Conservation (phyloP, 1,140 invertebrate genomes). For the Pachyrhynchus sulphureomaculatus region DNA sequence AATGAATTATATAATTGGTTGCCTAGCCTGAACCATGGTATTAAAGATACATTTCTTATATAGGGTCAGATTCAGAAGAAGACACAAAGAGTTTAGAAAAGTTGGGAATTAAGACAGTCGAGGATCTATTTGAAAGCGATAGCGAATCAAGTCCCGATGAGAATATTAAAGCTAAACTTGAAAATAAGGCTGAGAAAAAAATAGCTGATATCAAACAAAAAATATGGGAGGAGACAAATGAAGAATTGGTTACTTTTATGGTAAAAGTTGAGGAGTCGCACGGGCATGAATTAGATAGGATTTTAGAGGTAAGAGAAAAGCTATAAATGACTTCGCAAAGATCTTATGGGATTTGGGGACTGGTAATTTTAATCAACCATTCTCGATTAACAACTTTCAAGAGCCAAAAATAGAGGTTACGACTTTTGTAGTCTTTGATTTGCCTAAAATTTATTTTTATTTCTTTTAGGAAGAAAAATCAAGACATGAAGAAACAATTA, state of each 20-base stretch:
- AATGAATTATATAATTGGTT: too few species aligned
- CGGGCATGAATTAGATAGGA: constrained; percentile 56
- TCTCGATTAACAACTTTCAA: too few species aligned
- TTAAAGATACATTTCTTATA: neutral
- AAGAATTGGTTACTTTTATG: constrained; percentile 50
- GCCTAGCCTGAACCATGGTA: too few species aligned
- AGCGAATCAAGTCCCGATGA: constrained; percentile 32
- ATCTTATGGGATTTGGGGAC: neutral
- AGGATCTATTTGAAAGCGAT: constrained; percentile 34
- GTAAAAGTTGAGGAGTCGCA: constrained; percentile 55
- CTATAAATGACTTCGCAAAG: too few species aligned
- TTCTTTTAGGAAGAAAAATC: constrained; percentile 45
- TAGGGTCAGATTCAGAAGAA: constrained; percentile 56
- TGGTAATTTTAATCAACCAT: neutral
- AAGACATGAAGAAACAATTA: constrained; percentile 50
- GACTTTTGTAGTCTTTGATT: too few species aligned
- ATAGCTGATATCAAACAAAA: constrained; percentile 50
- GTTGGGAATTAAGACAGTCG: constrained; percentile 37
- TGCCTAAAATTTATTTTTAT: neutral
- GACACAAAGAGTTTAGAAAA: constrained; percentile 56
- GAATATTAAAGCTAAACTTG: constrained; percentile 48
- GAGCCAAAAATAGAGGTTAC: too few species aligned
- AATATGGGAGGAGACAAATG: constrained; percentile 47
- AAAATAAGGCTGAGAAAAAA: constrained; percentile 57
- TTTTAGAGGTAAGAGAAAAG: constrained; percentile 48